Evolutionary conservation across 2,888 invertebrate species (phyloP).

Genomic region (Drosophila nigricruria): DNA sequence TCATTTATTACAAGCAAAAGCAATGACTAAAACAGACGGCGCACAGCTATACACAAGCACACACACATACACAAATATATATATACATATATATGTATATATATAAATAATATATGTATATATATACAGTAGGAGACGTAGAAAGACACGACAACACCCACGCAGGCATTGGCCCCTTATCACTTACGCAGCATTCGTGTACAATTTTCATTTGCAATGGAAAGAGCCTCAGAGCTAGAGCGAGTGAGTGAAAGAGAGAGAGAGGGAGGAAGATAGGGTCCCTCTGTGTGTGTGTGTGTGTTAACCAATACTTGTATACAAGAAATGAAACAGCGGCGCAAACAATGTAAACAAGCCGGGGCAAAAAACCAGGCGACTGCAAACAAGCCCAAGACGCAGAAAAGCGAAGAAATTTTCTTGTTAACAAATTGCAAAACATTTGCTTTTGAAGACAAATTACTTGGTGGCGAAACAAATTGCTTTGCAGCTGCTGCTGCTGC

Average conservation of each 20-base stretch:
- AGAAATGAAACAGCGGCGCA: constrained; percentile 47
- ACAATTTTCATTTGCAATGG: constrained; percentile 71
- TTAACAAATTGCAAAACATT: constrained; percentile 81
- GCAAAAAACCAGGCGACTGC: constrained; percentile 59
- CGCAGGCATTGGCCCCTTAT: constrained; percentile 57
- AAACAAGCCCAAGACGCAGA: constrained; percentile 64
- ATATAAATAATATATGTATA: constrained; percentile 9
- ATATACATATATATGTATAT: background rate
- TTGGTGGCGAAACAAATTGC: constrained; percentile 80
- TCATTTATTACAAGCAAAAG: constrained; percentile 65
- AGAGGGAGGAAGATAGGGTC: background rate
- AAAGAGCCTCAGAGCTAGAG: constrained; percentile 5
- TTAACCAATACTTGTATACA: constrained; percentile 44
- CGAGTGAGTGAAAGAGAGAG: background rate
- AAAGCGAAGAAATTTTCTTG: constrained; percentile 76
- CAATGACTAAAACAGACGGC: constrained; percentile 35
- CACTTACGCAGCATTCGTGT: constrained; percentile 70
- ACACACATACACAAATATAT: background rate
- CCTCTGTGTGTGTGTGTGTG: background rate
- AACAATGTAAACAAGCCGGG: constrained; percentile 72
- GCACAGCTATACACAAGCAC: background rate
- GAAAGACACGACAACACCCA: constrained; percentile 36
- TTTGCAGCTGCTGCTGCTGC: constrained; percentile 51
- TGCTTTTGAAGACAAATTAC: constrained; percentile 81
- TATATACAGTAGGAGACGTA: constrained; percentile 6